Base-by-base conservation (phyloP, 2,888 invertebrate genomes). In the Therioaphis trifolii region DNA sequence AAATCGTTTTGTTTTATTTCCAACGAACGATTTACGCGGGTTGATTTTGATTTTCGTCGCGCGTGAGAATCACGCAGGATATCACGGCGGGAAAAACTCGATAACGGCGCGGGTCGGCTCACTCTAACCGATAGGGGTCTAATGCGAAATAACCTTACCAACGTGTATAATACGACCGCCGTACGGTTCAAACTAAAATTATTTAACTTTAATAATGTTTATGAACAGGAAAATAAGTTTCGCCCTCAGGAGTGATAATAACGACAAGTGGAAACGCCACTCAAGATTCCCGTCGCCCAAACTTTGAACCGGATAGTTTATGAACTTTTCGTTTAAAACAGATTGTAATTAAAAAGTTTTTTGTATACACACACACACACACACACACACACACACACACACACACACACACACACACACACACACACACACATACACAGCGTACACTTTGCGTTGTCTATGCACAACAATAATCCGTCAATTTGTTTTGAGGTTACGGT, bases 241-340 rank as follows among this genome's bases (percentile, higher is more conserved):
- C 7, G 49, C 49, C 49, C 49, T 52, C 4, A 49, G 49, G 11
- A 71, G 55, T 72, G n/a, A 29, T 72, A 72, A 72, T 72, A 29
- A n/a, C n/a, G 5, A 29, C 29, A 46, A 49, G 72, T 29, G 49
- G 18, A 72, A 72, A 72, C n/a, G 29, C 29, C 14, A 52, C 29
- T 49, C 27, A 18, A 52, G n/a, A 15, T 2, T 15, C n/a, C 21
- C n/a, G 29, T 72, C n/a, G n/a, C 12, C n/a, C 3, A 29, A 12
- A n/a, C 29, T 72, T 49, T n/a, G n/a, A 52, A 52, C 14, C 49
- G n/a, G 49, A 72, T 49, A 52, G 29, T 72, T 72, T 27, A 72
- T n/a, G 49, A 72, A 52, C 49, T 71, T 46, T 27, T 46, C 27
- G 18, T 49, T 27, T 18, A 46, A 71, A 49, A 18, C 27, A 3